Conservation (phyloP, 2,113 vertebrate genomes). For the Thalassoma bifasciatum region DNA sequence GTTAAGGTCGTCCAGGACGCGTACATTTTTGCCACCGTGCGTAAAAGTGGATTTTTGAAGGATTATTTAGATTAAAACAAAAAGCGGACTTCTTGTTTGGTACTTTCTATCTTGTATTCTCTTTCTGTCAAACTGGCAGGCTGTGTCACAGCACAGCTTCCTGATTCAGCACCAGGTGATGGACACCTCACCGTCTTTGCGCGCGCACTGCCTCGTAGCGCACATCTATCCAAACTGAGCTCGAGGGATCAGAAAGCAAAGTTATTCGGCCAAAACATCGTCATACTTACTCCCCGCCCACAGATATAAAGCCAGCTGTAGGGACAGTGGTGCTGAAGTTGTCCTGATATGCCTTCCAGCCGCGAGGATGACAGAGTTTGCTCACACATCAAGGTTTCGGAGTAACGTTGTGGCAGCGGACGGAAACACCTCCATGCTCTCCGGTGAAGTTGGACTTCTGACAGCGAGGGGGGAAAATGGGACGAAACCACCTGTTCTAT, state of each 20-base stretch:
- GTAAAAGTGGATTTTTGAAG: conserved; percentile 38
- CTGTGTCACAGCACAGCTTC: not conserved
- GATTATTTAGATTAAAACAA: not conserved
- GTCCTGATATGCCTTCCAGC: conserved; percentile 59
- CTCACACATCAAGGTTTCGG: conserved; percentile 30
- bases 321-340: conserved; percentile 28
- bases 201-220: conserved; percentile 18
- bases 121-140: too few species aligned
- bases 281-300: conserved; percentile 12
- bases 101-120: not conserved
- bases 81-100: not conserved
- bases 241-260: not conserved
- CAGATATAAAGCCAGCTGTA: not conserved
- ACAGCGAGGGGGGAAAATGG: conserved; percentile 65
- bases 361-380: conserved; percentile 60
- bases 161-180: conserved; percentile 43
- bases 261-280: not conserved
- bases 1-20: not conserved
- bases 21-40: conserved; percentile 33
- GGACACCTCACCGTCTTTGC: conserved; percentile 26
- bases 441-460: conserved; percentile 37
- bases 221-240: not conserved
- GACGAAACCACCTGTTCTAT: conserved; percentile 66
- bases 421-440: conserved; percentile 26
- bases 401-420: conserved; percentile 48